phyloP scores from a whole-genome alignment of 2,888 invertebrate genomes.

The Limenitis camilla region DNA sequence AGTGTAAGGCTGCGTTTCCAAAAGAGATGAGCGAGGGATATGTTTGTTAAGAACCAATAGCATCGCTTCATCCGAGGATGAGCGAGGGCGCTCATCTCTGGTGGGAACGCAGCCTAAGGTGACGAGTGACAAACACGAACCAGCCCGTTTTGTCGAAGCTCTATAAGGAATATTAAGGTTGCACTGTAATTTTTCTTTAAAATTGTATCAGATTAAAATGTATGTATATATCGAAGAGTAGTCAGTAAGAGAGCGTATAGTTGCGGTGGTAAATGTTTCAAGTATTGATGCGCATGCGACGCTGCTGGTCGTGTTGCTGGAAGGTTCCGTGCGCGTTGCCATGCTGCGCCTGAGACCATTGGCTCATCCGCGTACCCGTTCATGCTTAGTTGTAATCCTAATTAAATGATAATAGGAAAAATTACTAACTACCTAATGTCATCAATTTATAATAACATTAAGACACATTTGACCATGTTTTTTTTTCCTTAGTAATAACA shows the following conservation, averaged over 20 bases:
- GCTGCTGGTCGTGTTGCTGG: slow-evolving; percentile 47
- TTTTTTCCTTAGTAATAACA: too few relatives aligned
- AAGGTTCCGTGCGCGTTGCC: slow-evolving; percentile 57
- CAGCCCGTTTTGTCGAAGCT: too few relatives aligned
- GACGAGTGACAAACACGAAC: too few relatives aligned
- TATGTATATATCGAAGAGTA: slow-evolving; percentile 48
- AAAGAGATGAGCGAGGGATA: too few relatives aligned
- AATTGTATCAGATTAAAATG: slow-evolving; percentile 32
- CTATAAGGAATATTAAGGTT: neutral
- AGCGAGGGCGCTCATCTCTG: too few relatives aligned
- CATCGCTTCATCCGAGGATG: too few relatives aligned
- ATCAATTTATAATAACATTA: neutral
- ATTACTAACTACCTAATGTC: neutral
- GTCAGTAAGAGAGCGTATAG: slow-evolving; percentile 52
- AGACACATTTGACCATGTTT: too few relatives aligned
- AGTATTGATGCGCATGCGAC: slow-evolving; percentile 56
- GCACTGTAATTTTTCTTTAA: neutral
- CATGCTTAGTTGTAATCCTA: slow-evolving; percentile 61
- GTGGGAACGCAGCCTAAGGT: too few relatives aligned
- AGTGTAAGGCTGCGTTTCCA: too few relatives aligned
- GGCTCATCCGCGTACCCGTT: slow-evolving; percentile 63
- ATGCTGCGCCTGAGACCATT: slow-evolving; percentile 66
- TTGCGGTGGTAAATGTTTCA: slow-evolving; percentile 53
- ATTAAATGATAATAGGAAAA: slow-evolving; percentile 1
- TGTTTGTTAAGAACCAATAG: too few relatives aligned